Percentiles rank a stretch among this genome's conserved stretches.
Conservation (phyloP, 2,888 invertebrate species). For the Ferrisia virgata region DNA sequence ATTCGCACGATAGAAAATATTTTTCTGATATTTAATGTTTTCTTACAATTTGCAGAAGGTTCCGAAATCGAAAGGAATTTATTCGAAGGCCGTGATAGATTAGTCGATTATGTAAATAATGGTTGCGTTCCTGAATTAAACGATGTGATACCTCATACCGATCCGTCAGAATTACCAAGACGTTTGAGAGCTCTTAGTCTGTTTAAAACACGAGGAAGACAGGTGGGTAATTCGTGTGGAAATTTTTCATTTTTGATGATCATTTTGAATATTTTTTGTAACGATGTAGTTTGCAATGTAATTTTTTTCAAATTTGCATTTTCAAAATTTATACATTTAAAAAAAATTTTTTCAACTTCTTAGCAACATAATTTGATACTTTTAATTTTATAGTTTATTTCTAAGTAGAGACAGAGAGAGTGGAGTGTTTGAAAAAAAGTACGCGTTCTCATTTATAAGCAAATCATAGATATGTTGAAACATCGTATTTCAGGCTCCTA, state of each 20-base stretch:
- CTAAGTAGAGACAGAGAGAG: too few relatives aligned
- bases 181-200: background rate
- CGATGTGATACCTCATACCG: constrained; percentile 32
- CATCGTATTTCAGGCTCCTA: too few relatives aligned
- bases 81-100: constrained; percentile 70
- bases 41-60: background rate
- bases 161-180: constrained; percentile 7
- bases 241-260: background rate
- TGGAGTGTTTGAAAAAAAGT: too few relatives aligned
- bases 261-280: background rate
- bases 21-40: background rate
- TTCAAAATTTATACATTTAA: too few relatives aligned
- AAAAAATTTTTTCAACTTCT: too few relatives aligned
- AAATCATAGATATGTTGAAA: too few relatives aligned
- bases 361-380: too few relatives aligned
- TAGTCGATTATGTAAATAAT: constrained; percentile 73
- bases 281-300: background rate
- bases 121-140: constrained; percentile 74
- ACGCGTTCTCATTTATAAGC: too few relatives aligned
- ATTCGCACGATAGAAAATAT: background rate
- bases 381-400: too few relatives aligned
- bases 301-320: background rate
- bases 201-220: constrained; percentile 33
- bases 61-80: constrained; percentile 69
- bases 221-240: background rate